Evolutionary conservation across 2,888 invertebrate genomes (phyloP), one percentile per base, ranked within the genome.

Genomic region (Apodemia zela): DNA sequence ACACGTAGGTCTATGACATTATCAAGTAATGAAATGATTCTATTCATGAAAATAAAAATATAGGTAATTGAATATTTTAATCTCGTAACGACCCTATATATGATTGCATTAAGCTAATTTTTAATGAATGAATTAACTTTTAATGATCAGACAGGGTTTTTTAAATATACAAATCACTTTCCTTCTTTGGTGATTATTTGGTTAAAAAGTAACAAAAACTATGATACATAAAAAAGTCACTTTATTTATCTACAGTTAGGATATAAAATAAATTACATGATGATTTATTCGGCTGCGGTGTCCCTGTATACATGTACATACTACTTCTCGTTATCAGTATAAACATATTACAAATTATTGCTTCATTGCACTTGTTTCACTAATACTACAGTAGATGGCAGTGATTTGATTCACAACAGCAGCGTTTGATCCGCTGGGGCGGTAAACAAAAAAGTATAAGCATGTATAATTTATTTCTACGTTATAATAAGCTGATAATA

Each of bases 241-340:
- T 91, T 90, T 90, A 90, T 87, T 90, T 81, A 91, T 90, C 91
- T 91, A 91, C 90, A 91, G 82, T 89, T 89, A 89, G 71, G 85
- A 87, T 89, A 89, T 91, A 89, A 90, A 90, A 89, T 90, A 90
- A 89, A 90, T 90, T 91, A 91, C 87, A 89, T 82, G 81, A 42
- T 42, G 42, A 82, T 84, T 54, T 80, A 76, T 82, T 81, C 83
- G 79, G 82, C 80, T 78, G 84, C 82, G 79, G 81, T 80, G 80
- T 79, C 80, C 77, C 75, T 76, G 74, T 72, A 74, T 78, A 79
- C 75, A 77, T 75, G 42, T 76, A 79, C 76, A 76, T 71, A 72
- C 42, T 42, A 42, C 73, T 76, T 74, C 73, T 77, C 75, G 74
- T 77, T 64, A 67, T 65, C 65, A 66, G 64, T 65, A 64, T 63